These are phyloP conservation scores for Agrypnia vestita DNA, from an alignment of 1,140 invertebrate genomes.

Conservation along the genomic window DNA sequence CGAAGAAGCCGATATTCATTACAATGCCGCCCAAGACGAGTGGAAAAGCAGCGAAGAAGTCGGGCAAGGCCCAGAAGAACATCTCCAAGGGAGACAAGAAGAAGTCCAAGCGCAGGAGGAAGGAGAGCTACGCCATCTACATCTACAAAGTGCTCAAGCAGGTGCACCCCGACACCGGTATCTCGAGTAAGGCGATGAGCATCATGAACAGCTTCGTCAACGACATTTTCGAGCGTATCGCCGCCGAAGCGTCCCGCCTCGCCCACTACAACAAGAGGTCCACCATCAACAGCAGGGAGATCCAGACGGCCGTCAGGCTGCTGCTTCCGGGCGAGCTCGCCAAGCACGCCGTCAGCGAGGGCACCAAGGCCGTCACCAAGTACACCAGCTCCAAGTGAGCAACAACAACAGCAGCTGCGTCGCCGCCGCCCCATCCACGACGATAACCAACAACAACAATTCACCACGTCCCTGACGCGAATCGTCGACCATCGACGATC, in stretches of 20 bases:
- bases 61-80: conserved; percentile 74
- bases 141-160: conserved; percentile 81
- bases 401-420: too few species aligned
- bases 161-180: conserved; percentile 69
- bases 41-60: conserved; percentile 66
- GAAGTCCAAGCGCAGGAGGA: conserved; percentile 75
- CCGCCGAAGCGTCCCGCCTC: conserved; percentile 76
- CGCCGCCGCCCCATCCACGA: conserved; percentile 65
- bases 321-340: conserved; percentile 76
- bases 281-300: conserved; percentile 74
- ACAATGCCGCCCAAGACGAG: too few species aligned
- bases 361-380: conserved; percentile 76
- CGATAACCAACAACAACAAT: too few species aligned
- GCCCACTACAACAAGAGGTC: conserved; percentile 82
- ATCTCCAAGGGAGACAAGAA: conserved; percentile 74
- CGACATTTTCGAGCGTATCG: conserved; percentile 76
- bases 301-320: conserved; percentile 74
- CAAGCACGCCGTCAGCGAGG: conserved; percentile 77
- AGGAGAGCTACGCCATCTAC: conserved; percentile 82
- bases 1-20: too few species aligned
- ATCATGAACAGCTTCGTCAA: conserved; percentile 80
- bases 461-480: too few species aligned
- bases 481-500: conserved; percentile 67
- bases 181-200: conserved; percentile 75
- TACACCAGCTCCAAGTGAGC: conserved; percentile 73